Evolutionary conservation across 2,797 vertebrate genomes (phyloP).

Genomic region (Rhinoraja longicauda): DNA sequence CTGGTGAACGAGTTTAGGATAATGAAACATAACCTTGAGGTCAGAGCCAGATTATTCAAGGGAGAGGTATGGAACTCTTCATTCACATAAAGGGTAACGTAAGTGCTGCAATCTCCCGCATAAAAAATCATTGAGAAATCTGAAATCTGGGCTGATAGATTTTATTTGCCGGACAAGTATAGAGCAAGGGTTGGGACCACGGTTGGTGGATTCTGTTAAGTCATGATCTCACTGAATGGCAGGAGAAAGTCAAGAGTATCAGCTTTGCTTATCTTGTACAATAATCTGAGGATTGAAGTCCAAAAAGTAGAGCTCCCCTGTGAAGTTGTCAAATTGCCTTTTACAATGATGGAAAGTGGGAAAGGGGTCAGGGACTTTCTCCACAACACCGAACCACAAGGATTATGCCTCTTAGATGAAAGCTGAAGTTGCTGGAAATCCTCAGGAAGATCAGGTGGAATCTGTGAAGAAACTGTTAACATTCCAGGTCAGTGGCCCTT

Average conservation of each 20-base stretch:
- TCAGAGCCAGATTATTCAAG: too few species aligned
- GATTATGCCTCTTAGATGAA: background rate
- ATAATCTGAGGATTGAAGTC: background rate
- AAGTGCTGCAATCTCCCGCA: background rate
- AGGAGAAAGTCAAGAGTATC: background rate
- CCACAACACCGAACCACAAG: background rate
- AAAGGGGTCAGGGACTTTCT: too few species aligned
- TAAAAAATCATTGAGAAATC: background rate
- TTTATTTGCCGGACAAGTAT: background rate
- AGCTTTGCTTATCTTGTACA: background rate
- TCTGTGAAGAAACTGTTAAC: too few species aligned
- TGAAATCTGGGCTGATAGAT: background rate
- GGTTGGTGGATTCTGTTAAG: too few species aligned
- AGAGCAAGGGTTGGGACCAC: background rate
- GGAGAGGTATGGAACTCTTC: too few species aligned
- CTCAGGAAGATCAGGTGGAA: too few species aligned
- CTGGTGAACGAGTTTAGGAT: background rate
- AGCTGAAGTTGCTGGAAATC: too few species aligned
- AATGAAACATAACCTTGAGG: background rate
- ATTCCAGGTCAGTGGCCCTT: too few species aligned
- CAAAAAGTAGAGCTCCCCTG: too few species aligned
- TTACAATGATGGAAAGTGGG: background rate
- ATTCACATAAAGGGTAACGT: too few species aligned
- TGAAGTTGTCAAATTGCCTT: background rate
- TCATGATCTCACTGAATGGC: too few species aligned